phyloP scores from a whole-genome alignment of 2,888 invertebrate genomes.

The Helobdella robusta region DNA sequence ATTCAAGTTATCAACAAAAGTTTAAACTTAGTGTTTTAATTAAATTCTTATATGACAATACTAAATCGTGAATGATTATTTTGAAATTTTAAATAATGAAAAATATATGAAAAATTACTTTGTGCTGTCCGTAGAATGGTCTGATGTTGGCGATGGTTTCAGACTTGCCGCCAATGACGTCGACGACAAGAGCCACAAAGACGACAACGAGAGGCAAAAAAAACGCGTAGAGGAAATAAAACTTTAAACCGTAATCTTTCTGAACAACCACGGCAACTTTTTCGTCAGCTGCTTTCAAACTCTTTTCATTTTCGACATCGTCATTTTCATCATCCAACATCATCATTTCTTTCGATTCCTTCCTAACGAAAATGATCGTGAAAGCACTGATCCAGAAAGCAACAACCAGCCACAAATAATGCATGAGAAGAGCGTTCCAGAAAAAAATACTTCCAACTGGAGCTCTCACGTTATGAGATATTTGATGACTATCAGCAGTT shows the following conservation, averaged over 20 bases:
- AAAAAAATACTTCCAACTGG: conserved; percentile 42
- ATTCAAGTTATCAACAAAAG: not conserved
- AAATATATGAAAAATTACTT: not conserved
- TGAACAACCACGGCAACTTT: not conserved
- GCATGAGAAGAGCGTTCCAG: conserved; percentile 50
- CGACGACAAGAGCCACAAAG: conserved; percentile 44
- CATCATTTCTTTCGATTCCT: conserved; percentile 11
- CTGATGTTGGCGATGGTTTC: conserved; percentile 37
- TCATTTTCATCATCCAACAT: not conserved
- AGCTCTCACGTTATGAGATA: conserved; percentile 11
- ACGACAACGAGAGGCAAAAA: conserved; percentile 44
- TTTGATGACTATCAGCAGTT: not conserved
- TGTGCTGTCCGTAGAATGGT: conserved; percentile 49
- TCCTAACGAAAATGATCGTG: conserved; percentile 57
- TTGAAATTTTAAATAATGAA: not conserved
- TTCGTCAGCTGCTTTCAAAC: not conserved
- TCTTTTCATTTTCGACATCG: not conserved
- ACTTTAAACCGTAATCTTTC: conserved; percentile 7
- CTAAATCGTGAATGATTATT: not conserved
- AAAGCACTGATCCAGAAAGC: conserved; percentile 56
- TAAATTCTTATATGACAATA: not conserved
- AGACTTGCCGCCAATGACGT: conserved; percentile 41
- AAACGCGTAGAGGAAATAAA: conserved; percentile 49
- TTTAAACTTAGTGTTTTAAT: not conserved
- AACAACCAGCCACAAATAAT: conserved; percentile 53